phyloP scores from a whole-genome alignment of 2,797 vertebrate species.

The Valencia hispanica region DNA sequence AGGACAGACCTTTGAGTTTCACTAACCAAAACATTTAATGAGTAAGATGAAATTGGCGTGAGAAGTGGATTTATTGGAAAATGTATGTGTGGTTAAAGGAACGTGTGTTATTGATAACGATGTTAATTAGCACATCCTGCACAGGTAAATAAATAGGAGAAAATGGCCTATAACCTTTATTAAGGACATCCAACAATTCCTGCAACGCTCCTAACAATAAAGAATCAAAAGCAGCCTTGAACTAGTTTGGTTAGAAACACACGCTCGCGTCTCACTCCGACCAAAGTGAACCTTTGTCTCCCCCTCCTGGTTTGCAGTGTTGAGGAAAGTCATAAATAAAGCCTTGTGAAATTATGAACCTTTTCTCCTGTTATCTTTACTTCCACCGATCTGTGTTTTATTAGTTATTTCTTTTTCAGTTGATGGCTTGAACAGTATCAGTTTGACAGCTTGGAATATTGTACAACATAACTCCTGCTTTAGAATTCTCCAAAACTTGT shows the following conservation, averaged over 20 bases:
- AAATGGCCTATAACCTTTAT: background rate
- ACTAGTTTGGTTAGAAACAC: background rate
- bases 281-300: conserved; percentile 71
- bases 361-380: background rate
- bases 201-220: background rate
- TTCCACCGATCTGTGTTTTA: too few relatives aligned
- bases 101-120: background rate
- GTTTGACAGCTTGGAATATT: background rate
- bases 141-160: background rate
- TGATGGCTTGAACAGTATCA: background rate
- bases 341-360: background rate
- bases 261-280: background rate
- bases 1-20: conserved; percentile 32
- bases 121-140: background rate
- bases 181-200: background rate
- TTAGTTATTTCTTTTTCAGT: background rate
- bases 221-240: background rate
- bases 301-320: conserved; percentile 71
- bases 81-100: background rate
- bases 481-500: background rate
- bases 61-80: background rate
- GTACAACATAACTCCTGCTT: background rate
- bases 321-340: background rate
- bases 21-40: background rate
- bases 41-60: background rate